Percentiles rank a stretch among this genome's conserved stretches.
phyloP scores from a whole-genome alignment of 2,113 vertebrate species.

The Cacatua alba region DNA sequence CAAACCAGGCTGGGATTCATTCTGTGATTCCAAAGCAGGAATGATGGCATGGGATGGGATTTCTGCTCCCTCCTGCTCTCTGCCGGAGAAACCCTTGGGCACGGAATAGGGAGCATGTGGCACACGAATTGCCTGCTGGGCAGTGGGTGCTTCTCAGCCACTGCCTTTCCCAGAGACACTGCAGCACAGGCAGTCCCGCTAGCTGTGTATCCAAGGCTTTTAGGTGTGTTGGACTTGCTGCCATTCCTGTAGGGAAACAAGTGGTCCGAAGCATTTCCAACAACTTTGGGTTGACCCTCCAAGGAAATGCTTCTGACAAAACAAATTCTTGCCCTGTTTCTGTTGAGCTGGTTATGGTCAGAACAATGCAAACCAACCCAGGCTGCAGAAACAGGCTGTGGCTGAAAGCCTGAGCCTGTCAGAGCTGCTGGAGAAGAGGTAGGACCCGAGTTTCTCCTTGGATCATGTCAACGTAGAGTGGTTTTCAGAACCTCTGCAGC shows the following conservation, averaged over 20 bases:
- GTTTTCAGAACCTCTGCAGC: neutral
- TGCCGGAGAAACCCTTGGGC: neutral
- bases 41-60: neutral
- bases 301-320: neutral
- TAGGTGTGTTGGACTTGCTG: neutral
- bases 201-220: neutral
- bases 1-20: neutral
- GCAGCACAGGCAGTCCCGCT: neutral
- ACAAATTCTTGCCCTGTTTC: fast-evolving
- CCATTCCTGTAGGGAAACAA: neutral
- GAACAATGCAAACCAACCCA: fast-evolving
- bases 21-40: neutral
- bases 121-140: neutral
- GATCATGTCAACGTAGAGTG: fast-evolving
- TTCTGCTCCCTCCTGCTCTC: neutral
- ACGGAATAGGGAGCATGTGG: neutral
- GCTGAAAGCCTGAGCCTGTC: neutral
- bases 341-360: neutral
- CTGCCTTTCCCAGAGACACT: neutral
- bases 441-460: neutral
- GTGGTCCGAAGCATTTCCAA: neutral
- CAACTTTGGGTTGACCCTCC: neutral
- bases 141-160: neutral
- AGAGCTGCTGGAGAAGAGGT: neutral
- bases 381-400: neutral